Evolutionary conservation across 1,140 invertebrate species (phyloP), one percentile per base, ranked within the genome.

Genomic region (Daktulosphaira vitifoliae): DNA sequence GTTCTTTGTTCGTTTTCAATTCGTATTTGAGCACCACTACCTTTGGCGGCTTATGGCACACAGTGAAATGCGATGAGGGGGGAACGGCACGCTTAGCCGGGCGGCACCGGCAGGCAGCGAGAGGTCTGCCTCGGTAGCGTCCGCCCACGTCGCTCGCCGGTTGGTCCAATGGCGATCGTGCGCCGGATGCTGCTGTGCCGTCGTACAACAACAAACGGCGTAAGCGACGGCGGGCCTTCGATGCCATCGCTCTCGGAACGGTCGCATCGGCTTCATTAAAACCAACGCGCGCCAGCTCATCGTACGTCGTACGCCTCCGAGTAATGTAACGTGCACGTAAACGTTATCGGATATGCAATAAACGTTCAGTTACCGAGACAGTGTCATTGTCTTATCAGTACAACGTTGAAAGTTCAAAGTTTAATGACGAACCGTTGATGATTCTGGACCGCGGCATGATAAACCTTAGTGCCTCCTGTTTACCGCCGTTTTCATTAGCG

Each of bases 161-260:
- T 42, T 48, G 51, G 65, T 44, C 50, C 65, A 48, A 46, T 49
- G 29, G 15, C 22, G 25, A 8, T 4, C 65, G 65, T 7, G 20
- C 23, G 26, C 46, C 62, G 62, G 49, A 52, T 52, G 48, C 46
- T 52, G 62, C n/a, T 15, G 44, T 33, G 49, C 25, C 49, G 20
- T 18, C 25, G 16, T 18, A 5, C 39, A 15, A 4, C n/a, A 44
- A 11, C 52, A 33, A 20, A 18, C 37, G 39, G 8, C 54, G 54
- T 3, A 33, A 33, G n/a, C n/a, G 42, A 18, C 56, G 56, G 15
- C 13, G 16, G 13, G 59, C 16, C 8, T 13, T 20, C 26, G 44
- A 39, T 20, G 18, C 44, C n/a, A 15, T 38, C 59, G 23, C n/a
- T 33, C 49, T 29, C n/a, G 29, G 18, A 50, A 33, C 46, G 26